These are phyloP conservation scores for Ganaspis brasiliensis DNA, from an alignment of 2,888 invertebrate species.

Conservation along the genomic window DNA sequence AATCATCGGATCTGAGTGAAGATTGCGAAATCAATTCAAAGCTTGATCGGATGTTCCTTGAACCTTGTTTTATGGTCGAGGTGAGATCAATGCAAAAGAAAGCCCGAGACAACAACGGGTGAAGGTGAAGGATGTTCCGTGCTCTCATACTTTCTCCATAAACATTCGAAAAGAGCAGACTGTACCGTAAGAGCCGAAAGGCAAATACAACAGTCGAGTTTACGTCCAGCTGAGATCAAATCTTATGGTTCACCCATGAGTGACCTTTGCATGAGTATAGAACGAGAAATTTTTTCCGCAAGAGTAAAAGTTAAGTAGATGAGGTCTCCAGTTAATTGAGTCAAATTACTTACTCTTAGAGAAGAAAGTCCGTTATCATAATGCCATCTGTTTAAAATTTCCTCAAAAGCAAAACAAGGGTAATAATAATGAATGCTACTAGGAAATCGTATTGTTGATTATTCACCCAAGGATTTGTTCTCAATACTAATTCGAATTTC, in stretches of 20 bases:
- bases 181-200: background rate
- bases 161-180: constrained; percentile 57
- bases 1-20: background rate
- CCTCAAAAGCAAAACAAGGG: background rate
- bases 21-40: constrained; percentile 16
- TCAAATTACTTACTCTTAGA: constrained; percentile 37
- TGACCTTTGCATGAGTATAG: constrained; percentile 55
- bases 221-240: constrained; percentile 53
- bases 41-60: constrained; percentile 34
- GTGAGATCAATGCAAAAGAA: constrained; percentile 66
- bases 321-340: constrained; percentile 34
- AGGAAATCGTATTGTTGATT: background rate
- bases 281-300: background rate
- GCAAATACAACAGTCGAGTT: constrained; percentile 19
- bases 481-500: no score
- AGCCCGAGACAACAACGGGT: constrained; percentile 64
- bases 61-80: constrained; percentile 45
- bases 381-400: constrained; percentile 11
- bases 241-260: constrained; percentile 38
- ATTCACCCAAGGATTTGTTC: background rate
- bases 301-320: constrained; percentile 57
- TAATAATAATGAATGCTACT: background rate
- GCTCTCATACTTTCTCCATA: constrained; percentile 72
- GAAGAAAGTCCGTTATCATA: constrained; percentile 40
- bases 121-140: constrained; percentile 75